Percentiles rank a stretch among this genome's conserved stretches.
Conservation (phyloP, 1,140 invertebrate species). For the Pogonognathellus flavescens region DNA sequence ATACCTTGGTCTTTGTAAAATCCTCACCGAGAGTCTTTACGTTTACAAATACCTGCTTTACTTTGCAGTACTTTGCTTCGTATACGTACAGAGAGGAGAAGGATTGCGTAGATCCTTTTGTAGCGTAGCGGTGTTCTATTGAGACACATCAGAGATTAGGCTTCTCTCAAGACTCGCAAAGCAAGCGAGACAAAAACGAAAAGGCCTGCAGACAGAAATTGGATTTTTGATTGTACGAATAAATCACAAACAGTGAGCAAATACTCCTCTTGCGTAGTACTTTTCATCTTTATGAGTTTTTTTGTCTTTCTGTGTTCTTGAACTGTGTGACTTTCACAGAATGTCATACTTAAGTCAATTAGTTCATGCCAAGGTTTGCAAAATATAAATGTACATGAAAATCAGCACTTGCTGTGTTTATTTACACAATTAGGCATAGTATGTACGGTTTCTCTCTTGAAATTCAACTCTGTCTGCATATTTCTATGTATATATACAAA, state of each 20-base stretch:
- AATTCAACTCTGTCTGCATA: no score
- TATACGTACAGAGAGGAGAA: neutral
- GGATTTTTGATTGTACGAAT: conserved; percentile 37
- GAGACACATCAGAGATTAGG: conserved; percentile 3
- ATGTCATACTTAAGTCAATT: no score
- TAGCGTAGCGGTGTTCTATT: neutral
- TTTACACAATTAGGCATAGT: no score
- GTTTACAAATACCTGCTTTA: neutral
- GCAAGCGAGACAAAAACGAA: conserved; percentile 18
- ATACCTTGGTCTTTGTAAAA: no score
- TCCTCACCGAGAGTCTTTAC: neutral
- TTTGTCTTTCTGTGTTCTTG: no score
- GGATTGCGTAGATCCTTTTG: neutral
- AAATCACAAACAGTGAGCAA: conserved; percentile 13
- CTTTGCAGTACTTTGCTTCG: neutral
- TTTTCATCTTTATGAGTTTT: no score
- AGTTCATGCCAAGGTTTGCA: no score
- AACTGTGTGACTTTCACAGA: no score
- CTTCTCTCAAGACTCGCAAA: neutral
- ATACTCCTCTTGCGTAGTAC: neutral
- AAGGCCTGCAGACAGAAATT: conserved; percentile 31
- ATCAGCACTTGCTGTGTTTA: no score
- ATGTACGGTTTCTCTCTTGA: no score
- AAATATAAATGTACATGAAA: no score
- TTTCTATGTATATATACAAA: no score